phyloP scores from a whole-genome alignment of 2,797 vertebrate species.

The Delichon dasypus region DNA sequence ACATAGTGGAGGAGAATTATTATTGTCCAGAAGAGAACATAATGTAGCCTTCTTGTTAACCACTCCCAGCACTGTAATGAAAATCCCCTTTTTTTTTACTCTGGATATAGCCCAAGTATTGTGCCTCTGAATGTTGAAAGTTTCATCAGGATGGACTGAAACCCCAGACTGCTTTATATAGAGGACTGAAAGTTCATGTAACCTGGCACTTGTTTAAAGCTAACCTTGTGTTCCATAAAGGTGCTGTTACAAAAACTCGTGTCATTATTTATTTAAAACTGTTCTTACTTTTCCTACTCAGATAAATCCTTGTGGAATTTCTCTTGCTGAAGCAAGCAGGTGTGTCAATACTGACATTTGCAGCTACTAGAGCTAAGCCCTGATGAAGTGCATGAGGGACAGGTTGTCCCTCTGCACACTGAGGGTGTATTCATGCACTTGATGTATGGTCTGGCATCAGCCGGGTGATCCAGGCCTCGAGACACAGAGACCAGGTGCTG shows the following conservation, averaged over 20 bases:
- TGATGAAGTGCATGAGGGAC: neutral
- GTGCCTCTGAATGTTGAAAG: neutral
- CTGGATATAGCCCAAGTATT: neutral
- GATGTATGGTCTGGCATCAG: neutral
- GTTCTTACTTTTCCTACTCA: neutral
- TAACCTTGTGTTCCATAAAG: slow-evolving; percentile 42
- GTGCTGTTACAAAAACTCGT: neutral
- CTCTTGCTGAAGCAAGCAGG: neutral
- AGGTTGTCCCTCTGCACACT: neutral
- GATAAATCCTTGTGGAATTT: neutral
- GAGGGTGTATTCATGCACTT: neutral
- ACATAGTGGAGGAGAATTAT: neutral
- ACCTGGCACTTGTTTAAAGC: slow-evolving; percentile 23
- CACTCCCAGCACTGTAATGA: slow-evolving; percentile 8
- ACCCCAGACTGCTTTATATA: slow-evolving; percentile 8
- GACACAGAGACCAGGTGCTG: neutral
- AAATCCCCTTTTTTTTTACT: neutral
- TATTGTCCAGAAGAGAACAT: neutral
- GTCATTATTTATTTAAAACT: neutral
- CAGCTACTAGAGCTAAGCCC: neutral
- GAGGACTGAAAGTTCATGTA: slow-evolving; percentile 47
- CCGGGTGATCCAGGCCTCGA: neutral
- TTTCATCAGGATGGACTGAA: neutral
- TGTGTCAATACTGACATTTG: neutral
- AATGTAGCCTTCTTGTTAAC: neutral